Base-by-base conservation (phyloP, 1,140 invertebrate genomes). In the Holcopasites calliopsidis region DNA sequence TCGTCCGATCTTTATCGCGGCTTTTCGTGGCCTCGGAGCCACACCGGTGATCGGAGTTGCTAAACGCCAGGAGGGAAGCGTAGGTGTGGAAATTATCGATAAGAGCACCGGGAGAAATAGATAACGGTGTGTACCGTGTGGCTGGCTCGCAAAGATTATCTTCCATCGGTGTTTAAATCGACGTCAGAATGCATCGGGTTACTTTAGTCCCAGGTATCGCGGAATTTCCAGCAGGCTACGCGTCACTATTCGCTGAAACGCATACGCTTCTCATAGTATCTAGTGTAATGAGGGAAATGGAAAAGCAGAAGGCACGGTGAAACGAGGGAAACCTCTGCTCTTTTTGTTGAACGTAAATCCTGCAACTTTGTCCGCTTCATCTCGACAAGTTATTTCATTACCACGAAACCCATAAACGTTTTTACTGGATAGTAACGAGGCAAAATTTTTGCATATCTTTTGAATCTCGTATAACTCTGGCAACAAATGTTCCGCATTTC, bases 61-160 rank as follows among this genome's bases (percentile, higher is more conserved):
- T 80, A 66, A 76, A 31, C 70, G 49, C 7, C 60, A 4, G 18
- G 38, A 13, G 44, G 11, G 52, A 76, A 58, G 65, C 54, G 3
- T n/a, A 26, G 10, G 55, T 18, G 6, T 35, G 49, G 65, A 76
- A 81, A 81, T 82, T 76, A 76, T 54, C 42, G 57, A 55, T 55
- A 68, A 64, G 60, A 65, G 57, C 54, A 49, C 49, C 33, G 54
- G 52, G 38, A 50, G 57, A n/a, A 66, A 74, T 81, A 74, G 73
- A 72, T 77, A 66, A 66, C n/a, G 31, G 69, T 16, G 44, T 8
- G 28, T 47, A 69, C 55, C 10, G 1, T 21, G 18, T n/a, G n/a
- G 21, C 21, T 18, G 58, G 28, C 38, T 23, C 26, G 50, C 65
- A 33, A 47, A 79, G 75, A 80, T 80, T 79, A 62, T 49, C 49